A percentile compares a stretch with the other conserved stretches of the same genome.
Evolutionary conservation across 2,113 vertebrate species (phyloP).

Genomic region (Tragelaphus buxtoni): DNA sequence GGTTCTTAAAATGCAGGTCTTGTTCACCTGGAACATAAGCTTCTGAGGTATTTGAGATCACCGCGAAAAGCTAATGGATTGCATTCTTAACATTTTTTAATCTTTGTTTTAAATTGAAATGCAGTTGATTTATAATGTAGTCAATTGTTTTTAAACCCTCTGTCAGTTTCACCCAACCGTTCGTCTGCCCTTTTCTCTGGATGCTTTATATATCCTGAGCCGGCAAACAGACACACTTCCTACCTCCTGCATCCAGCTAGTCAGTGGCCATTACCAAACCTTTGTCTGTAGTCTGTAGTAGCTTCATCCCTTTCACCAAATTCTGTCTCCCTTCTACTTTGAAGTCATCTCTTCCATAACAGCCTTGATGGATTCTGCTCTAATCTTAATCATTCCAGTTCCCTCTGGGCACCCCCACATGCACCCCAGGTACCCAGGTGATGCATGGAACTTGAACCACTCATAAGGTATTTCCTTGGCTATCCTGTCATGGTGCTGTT

Average conservation of each 20-base stretch:
- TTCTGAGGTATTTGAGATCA: neutral
- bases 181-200: neutral
- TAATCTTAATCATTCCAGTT: neutral
- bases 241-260: neutral
- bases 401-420: too few relatives aligned
- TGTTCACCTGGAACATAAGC: neutral
- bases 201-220: neutral
- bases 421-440: neutral
- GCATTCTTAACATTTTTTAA: neutral
- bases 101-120: neutral
- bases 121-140: neutral
- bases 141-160: neutral
- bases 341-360: neutral
- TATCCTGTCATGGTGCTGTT: neutral
- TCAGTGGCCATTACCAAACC: neutral
- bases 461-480: neutral
- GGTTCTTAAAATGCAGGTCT: neutral
- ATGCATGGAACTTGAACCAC: neutral
- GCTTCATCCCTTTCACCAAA: neutral
- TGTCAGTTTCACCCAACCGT: neutral
- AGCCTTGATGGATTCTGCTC: neutral
- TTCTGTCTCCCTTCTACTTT: neutral
- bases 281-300: neutral
- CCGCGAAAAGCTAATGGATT: neutral
- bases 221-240: neutral